A percentile compares a stretch with the other conserved stretches of the same genome.
Evolutionary conservation across 2,113 vertebrate species (phyloP).

Genomic region (Varanus komodoensis): DNA sequence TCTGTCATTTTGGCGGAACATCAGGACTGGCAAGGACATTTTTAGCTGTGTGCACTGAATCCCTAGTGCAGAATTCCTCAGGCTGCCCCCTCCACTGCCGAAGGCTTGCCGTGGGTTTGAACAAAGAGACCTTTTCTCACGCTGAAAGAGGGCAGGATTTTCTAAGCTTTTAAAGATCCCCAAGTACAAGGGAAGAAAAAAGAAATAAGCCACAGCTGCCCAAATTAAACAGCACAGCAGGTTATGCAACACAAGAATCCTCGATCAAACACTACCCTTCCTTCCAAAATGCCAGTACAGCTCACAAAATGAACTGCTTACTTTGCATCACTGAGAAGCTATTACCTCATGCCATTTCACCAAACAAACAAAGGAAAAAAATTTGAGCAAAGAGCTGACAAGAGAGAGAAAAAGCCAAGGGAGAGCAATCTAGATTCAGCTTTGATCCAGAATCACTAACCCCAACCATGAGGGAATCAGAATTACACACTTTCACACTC

Average conservation of each 20-base stretch:
- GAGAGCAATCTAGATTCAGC: not conserved
- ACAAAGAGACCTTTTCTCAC: constrained; percentile 8
- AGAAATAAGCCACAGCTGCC: constrained; percentile 5
- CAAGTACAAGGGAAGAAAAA: constrained; percentile 21
- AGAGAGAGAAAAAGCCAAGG: constrained; percentile 26
- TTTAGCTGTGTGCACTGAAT: constrained; percentile 28
- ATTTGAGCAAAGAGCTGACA: not conserved
- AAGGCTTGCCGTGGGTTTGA: constrained; percentile 19
- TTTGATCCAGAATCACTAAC: not conserved
- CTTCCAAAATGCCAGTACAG: constrained; percentile 23
- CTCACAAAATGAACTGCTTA: constrained; percentile 31
- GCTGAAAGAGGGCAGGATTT: constrained; percentile 3
- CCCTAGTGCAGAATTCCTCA: constrained; percentile 31
- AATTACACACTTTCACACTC: not conserved
- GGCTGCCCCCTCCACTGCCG: not conserved
- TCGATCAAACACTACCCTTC: not conserved
- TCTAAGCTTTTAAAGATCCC: constrained; percentile 4
- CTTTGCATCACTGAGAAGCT: not conserved
- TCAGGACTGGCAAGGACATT: constrained; percentile 13
- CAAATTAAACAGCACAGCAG: constrained; percentile 2
- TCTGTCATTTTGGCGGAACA: constrained; percentile 7
- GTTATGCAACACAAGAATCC: not conserved
- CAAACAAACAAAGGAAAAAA: constrained; percentile 5
- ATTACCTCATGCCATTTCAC: not conserved
- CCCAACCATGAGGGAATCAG: not conserved